Evolutionary conservation across 2,888 invertebrate species (phyloP).

Genomic region (Ecliptopera silaceata): DNA sequence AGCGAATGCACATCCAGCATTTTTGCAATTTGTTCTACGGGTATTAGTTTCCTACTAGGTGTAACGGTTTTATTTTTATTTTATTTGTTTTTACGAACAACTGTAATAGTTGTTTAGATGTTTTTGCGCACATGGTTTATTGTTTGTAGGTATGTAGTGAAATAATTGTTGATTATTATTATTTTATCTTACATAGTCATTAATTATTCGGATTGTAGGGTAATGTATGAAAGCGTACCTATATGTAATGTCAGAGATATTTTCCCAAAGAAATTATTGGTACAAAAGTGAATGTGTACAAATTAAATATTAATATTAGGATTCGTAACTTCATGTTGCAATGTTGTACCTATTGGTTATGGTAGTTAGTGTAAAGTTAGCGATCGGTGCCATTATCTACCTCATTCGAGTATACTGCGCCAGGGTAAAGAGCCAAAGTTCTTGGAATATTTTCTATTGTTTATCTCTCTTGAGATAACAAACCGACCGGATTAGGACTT

Average conservation of each 20-base stretch:
- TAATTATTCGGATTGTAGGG: conserved; percentile 64
- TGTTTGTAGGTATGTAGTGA: conserved; percentile 61
- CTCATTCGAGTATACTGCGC: conserved; percentile 64
- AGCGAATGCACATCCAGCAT: conserved; percentile 45
- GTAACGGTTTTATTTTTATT: conserved; percentile 76
- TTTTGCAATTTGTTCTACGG: conserved; percentile 81
- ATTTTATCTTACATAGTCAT: conserved; percentile 68
- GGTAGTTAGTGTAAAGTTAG: conserved; percentile 71
- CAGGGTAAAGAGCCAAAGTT: conserved; percentile 79
- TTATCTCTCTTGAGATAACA: conserved; percentile 58
- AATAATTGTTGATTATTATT: conserved; percentile 81
- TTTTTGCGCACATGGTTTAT: conserved; percentile 70
- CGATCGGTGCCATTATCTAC: conserved; percentile 75
- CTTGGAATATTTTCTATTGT: conserved; percentile 71
- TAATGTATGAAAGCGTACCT: conserved; percentile 51
- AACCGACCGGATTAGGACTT: conserved; percentile 43
- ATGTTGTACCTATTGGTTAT: conserved; percentile 72
- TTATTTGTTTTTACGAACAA: conserved; percentile 64
- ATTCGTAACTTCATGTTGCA: conserved; percentile 74
- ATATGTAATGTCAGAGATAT: conserved; percentile 58
- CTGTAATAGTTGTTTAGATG: conserved; percentile 56
- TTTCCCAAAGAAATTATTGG: conserved; percentile 82
- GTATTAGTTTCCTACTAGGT: conserved; percentile 83
- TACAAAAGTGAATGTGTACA: conserved; percentile 80
- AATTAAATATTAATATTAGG: conserved; percentile 70